Conservation (phyloP, 2,888 invertebrate genomes). For the Keiferia lycopersicella region DNA sequence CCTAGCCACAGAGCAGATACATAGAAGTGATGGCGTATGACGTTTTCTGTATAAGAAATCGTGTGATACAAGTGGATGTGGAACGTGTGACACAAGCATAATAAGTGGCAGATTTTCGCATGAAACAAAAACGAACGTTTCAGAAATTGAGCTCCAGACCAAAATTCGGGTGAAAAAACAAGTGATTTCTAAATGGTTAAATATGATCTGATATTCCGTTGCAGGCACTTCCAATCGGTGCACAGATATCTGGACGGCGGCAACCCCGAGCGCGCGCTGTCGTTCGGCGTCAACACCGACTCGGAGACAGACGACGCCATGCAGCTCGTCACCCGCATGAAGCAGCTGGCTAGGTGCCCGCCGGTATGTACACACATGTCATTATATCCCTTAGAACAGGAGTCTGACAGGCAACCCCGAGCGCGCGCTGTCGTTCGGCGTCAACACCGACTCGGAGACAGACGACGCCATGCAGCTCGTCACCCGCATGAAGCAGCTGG, state of each 20-base stretch:
- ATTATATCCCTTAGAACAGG: too few species aligned
- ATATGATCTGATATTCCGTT: conserved; percentile 32
- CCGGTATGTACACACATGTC: conserved; percentile 52
- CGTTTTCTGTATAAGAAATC: too few species aligned
- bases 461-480: conserved; percentile 75
- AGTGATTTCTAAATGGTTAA: neutral
- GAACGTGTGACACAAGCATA: too few species aligned
- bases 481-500: conserved; percentile 72
- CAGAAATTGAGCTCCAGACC: too few species aligned
- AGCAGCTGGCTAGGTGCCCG: conserved; percentile 68
- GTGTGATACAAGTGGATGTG: too few species aligned
- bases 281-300: conserved; percentile 68
- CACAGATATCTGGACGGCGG: conserved; percentile 66
- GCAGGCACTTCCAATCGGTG: conserved; percentile 67
- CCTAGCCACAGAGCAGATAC: too few species aligned
- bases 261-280: conserved; percentile 60
- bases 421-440: conserved; percentile 62
- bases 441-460: conserved; percentile 73
- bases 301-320: conserved; percentile 75
- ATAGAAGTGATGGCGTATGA: too few species aligned
- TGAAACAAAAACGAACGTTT: too few species aligned
- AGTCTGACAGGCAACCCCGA: conserved; percentile 61
- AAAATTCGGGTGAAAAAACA: too few species aligned
- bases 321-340: conserved; percentile 74
- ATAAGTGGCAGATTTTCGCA: too few species aligned